Percentiles rank a stretch among this genome's conserved stretches.
phyloP scores from a whole-genome alignment of 2,113 vertebrate species.

The Aegithalos caudatus region DNA sequence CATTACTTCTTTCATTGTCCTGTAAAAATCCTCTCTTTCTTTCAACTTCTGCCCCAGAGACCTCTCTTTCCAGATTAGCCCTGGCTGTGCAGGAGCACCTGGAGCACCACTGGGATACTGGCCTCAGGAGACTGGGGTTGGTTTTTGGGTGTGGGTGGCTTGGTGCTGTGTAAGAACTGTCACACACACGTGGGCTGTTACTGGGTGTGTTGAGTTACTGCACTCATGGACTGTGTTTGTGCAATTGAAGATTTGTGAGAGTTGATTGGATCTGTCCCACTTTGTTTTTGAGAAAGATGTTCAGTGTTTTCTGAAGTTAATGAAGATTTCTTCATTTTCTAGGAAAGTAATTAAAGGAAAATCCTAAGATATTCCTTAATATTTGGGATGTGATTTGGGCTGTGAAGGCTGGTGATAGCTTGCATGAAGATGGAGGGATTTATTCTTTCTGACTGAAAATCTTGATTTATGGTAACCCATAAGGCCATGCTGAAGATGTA shows the following conservation, averaged over 20 bases:
- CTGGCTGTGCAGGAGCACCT: neutral
- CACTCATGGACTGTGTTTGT: neutral
- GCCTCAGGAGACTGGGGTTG: neutral
- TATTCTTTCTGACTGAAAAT: neutral
- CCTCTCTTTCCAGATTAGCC: neutral
- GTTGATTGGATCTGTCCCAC: neutral
- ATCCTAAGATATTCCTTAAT: neutral
- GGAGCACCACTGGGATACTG: neutral
- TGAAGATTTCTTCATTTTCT: neutral
- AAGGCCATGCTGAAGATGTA: neutral
- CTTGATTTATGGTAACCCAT: neutral
- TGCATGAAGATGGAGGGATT: neutral
- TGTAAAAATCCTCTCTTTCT: neutral
- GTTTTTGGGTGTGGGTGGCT: neutral
- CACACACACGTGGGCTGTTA: neutral
- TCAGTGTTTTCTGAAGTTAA: neutral
- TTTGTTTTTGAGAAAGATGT: neutral
- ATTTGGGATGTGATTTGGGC: neutral
- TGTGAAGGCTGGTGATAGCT: neutral
- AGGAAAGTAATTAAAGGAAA: neutral
- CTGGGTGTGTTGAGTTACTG: neutral
- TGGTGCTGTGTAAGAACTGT: neutral
- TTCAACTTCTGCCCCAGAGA: neutral
- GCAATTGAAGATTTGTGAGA: neutral
- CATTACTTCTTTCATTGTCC: neutral